Base-by-base conservation (phyloP, 2,797 vertebrate species). In the Hoplostethus atlanticus region DNA sequence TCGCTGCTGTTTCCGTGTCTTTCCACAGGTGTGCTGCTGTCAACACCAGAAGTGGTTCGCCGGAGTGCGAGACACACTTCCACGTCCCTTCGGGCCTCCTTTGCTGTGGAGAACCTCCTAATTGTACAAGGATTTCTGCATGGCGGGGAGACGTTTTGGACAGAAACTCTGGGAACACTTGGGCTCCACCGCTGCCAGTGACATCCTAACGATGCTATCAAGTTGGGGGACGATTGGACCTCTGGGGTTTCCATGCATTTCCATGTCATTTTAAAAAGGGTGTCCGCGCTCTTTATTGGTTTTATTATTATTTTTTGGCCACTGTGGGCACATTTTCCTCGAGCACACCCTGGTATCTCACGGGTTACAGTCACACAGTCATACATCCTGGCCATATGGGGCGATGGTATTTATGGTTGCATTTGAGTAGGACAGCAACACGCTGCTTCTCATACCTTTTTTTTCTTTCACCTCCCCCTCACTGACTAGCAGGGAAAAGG, bases 21-120 rank as follows among this genome's bases (percentile, higher is more conserved):
- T 2, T 64, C 42, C 81, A 62, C 71, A 54, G 73, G 77, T 83
- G 51, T 12, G 44, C 61, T 73, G 58, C 77, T 80, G 73, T 87
- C 73, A 64, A 5, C 73, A 63, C 36, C 66, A 3, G 51, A 76
- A 53, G 28, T 47, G 79, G n/a, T 46, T 76, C 63, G 73, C 42
- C 31, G 4, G 57, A 64, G 73, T 58, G 64, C 52, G 4, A 62
- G 64, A 61, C 75, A 30, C 34, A 51, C 62, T 30, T 25, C 21
- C 21, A 40, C 17, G 4, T 76, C 74, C 80, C 76, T 64, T 3
- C 38, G 71, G 73, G 17, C 46, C 62, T 0, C 30, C 48, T 68
- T 40, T 21, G 57, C 16, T 25, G 8, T 36, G 21, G 47, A 71
- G 36, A 72, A 54, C n/a, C 11, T 80, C 58, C 21, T 71, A 73